These are phyloP conservation scores for Eira barbara DNA, from an alignment of 2,113 vertebrate species.

Conservation along the genomic window DNA sequence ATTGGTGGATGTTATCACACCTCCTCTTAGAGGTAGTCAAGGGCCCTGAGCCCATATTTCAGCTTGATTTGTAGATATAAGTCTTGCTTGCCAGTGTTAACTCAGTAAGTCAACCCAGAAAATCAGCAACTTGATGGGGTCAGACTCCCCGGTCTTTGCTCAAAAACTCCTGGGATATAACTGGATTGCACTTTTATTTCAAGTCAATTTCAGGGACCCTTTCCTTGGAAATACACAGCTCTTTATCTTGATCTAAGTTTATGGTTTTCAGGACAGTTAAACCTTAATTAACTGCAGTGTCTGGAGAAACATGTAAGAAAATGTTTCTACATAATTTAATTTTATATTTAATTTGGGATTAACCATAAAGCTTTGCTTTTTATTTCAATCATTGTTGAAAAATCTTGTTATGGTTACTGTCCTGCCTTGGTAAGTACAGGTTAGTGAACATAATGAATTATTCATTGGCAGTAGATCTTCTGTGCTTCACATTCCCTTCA, in stretches of 20 bases:
- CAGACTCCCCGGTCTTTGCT: not conserved
- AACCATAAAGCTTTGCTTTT: conserved; percentile 48
- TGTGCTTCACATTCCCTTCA: not conserved
- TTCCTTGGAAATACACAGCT: not conserved
- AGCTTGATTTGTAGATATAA: not conserved
- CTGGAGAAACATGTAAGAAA: not conserved
- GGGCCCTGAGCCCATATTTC: not conserved
- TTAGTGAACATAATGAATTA: not conserved
- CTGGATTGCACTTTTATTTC: not conserved
- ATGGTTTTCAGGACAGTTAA: conserved; percentile 20
- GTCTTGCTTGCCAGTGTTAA: not conserved
- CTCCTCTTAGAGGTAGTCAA: not conserved
- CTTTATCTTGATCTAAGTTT: conserved; percentile 46
- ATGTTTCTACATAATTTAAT: conserved; percentile 38
- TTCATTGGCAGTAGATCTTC: not conserved
- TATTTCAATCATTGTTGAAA: conserved; percentile 54
- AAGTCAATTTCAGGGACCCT: conserved; percentile 31
- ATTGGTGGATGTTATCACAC: not conserved
- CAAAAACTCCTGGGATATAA: conserved; percentile 10
- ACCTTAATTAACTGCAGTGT: conserved; percentile 6
- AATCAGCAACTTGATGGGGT: not conserved
- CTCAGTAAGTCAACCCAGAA: not conserved
- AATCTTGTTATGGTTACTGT: conserved; percentile 36
- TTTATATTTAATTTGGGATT: conserved; percentile 43
- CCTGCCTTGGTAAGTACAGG: conserved; percentile 34